Evolutionary conservation across 2,888 invertebrate genomes (phyloP).

Genomic region (Rosalia funebris): DNA sequence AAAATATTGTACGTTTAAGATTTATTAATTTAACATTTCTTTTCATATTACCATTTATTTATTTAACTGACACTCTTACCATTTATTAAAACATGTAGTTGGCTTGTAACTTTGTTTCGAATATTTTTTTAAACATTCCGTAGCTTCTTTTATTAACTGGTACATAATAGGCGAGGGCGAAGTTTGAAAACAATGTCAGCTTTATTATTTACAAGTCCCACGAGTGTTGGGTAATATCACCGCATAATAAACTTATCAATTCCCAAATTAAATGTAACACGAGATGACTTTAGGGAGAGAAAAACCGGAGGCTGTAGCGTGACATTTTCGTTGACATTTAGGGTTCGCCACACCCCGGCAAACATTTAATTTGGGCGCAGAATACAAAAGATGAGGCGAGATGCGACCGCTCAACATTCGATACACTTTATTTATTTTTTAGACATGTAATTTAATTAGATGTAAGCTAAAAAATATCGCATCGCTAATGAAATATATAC

Average conservation of each 20-base stretch:
- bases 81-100: too few species aligned
- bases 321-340: slow-evolving; percentile 58
- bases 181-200: slow-evolving; percentile 19
- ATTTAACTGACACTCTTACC: too few species aligned
- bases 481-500: too few species aligned
- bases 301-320: slow-evolving; percentile 46
- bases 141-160: too few species aligned
- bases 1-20: too few species aligned
- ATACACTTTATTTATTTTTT: slow-evolving; percentile 20
- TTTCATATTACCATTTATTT: too few species aligned
- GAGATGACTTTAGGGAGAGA: slow-evolving; percentile 44
- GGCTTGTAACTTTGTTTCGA: too few species aligned
- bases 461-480: too few species aligned
- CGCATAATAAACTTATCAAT: slow-evolving; percentile 44
- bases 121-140: too few species aligned
- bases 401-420: slow-evolving; percentile 29
- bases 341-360: slow-evolving; percentile 43
- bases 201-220: slow-evolving; percentile 47
- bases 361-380: slow-evolving; percentile 38
- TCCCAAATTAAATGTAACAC: slow-evolving; percentile 54
- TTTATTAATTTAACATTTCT: too few species aligned
- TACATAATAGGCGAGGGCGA: too few species aligned
- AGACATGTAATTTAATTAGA: slow-evolving; percentile 1
- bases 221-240: slow-evolving; percentile 41
- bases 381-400: slow-evolving; percentile 36